A percentile compares a stretch with the other conserved stretches of the same genome.
These are phyloP conservation scores for Oriolus oriolus DNA, from an alignment of 2,113 vertebrate genomes.

Conservation along the genomic window DNA sequence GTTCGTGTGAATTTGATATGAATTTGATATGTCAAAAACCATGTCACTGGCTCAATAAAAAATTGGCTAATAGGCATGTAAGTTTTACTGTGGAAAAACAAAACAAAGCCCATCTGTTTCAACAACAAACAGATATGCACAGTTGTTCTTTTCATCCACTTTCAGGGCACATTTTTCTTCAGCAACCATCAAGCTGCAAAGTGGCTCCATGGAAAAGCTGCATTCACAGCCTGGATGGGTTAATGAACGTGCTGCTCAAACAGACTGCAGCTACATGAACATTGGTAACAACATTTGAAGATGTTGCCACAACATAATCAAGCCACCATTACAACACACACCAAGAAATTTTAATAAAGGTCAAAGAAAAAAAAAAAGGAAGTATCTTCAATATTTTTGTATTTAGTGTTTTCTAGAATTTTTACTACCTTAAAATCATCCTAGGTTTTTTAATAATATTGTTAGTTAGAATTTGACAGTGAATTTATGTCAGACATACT, in stretches of 20 bases:
- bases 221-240: neutral
- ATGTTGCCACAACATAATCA: neutral
- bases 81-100: neutral
- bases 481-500: neutral
- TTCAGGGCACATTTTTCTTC: neutral
- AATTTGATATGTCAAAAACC: fast-evolving
- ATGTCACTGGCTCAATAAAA: neutral
- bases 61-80: neutral
- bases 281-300: neutral
- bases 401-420: neutral
- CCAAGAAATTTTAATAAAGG: neutral
- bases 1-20: neutral
- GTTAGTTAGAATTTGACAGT: neutral
- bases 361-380: neutral
- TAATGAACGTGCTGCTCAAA: neutral
- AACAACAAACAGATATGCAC: neutral
- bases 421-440: neutral
- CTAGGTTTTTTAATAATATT: neutral
- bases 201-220: neutral
- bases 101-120: neutral
- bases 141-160: neutral
- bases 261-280: fast-evolving
- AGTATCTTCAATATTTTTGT: neutral
- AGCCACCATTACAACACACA: neutral
- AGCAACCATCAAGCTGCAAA: neutral